A percentile compares a stretch with the other conserved stretches of the same genome.
Evolutionary conservation across 2,113 vertebrate species (phyloP).

Genomic region (Cephalopterus ornatus): DNA sequence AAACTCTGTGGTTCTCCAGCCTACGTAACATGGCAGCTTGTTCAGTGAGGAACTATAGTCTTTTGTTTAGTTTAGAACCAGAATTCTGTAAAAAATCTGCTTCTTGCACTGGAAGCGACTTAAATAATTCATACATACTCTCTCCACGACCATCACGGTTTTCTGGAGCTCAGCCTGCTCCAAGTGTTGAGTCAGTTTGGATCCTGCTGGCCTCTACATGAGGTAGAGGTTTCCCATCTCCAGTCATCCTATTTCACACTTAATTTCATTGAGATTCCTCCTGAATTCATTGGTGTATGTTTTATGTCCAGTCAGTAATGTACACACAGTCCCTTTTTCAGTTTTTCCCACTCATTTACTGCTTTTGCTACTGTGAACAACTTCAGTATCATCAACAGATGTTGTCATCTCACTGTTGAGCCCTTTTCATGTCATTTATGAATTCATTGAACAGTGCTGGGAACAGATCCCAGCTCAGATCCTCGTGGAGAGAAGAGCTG

Average conservation of each 20-base stretch:
- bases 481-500: background rate
- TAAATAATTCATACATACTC: background rate
- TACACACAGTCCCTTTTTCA: rapidly evolving
- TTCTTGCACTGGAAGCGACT: background rate
- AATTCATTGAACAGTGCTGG: conserved; percentile 6
- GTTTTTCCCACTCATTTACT: background rate
- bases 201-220: background rate
- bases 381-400: background rate
- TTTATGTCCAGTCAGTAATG: background rate
- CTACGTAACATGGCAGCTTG: background rate
- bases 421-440: conserved; percentile 13
- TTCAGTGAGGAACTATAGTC: background rate
- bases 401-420: conserved; percentile 16
- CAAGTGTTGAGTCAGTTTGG: background rate
- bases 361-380: background rate
- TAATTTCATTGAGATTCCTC: background rate
- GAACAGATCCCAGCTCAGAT: conserved; percentile 38
- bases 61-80: background rate
- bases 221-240: background rate
- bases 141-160: background rate
- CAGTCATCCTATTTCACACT: background rate
- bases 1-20: background rate
- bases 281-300: background rate
- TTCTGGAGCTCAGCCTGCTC: background rate
- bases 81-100: background rate